Evolutionary conservation across 2,113 vertebrate genomes (phyloP).

Genomic region (Pygoscelis adeliae): DNA sequence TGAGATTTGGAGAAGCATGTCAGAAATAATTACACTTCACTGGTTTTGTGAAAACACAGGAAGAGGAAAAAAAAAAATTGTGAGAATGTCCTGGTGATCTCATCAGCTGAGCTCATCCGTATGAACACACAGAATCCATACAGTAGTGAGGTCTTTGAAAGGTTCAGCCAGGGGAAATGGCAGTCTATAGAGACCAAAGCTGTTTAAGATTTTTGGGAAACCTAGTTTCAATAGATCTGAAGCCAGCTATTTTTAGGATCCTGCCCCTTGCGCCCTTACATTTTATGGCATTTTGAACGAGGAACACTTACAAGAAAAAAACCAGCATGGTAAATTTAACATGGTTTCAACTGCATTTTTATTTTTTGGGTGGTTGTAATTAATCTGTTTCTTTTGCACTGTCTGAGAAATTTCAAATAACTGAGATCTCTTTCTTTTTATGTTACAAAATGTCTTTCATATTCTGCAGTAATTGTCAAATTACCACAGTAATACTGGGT

Average conservation of each 20-base stretch:
- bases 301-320: not conserved
- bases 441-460: not conserved
- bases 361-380: not conserved
- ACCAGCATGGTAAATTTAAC: not conserved
- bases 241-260: not conserved
- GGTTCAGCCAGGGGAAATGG: not conserved
- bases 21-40: not conserved
- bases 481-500: not conserved
- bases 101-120: not conserved
- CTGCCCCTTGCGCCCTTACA: fast-evolving
- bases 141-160: not conserved
- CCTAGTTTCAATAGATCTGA: not conserved
- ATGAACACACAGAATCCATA: not conserved
- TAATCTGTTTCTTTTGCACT: not conserved
- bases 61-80: not conserved
- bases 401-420: not conserved
- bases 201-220: not conserved
- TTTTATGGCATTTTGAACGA: not conserved
- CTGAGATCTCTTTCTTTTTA: not conserved
- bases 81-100: not conserved
- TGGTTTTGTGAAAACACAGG: not conserved
- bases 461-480: not conserved
- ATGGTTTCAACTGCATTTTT: not conserved
- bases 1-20: not conserved
- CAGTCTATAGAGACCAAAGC: not conserved